These are phyloP conservation scores for Drosophila bipectinata DNA, from an alignment of 1,140 invertebrate species.

Conservation along the genomic window DNA sequence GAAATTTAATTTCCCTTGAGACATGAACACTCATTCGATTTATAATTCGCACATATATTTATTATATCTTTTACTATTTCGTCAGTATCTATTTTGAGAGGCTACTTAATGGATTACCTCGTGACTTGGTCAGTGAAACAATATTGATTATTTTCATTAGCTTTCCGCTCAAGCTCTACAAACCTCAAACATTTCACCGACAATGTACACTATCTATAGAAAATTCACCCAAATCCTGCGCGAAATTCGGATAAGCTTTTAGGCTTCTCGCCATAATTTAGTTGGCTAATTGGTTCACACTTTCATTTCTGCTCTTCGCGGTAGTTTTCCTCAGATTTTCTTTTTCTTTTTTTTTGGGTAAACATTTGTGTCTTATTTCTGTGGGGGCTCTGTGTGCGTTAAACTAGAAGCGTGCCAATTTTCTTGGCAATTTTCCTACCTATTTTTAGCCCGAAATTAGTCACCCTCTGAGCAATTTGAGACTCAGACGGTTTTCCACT, in stretches of 20 bases:
- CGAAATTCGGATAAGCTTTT: conserved; percentile 47
- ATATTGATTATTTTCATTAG: conserved; percentile 17
- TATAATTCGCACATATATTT: conserved; percentile 3
- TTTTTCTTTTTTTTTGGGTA: conserved; percentile 17
- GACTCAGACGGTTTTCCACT: conserved; percentile 42
- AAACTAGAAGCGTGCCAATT: conserved; percentile 78
- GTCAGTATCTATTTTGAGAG: conserved; percentile 59
- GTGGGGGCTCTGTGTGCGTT: conserved; percentile 9
- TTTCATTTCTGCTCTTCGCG: conserved; percentile 29
- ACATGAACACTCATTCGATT: neutral
- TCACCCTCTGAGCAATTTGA: conserved; percentile 47
- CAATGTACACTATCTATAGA: conserved; percentile 8
- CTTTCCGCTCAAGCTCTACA: conserved; percentile 19
- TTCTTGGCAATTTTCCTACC: conserved; percentile 64
- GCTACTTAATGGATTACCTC: conserved; percentile 15
- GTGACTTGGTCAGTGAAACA: conserved; percentile 9
- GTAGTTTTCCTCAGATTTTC: conserved; percentile 27
- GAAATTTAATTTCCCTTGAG: conserved; percentile 1
- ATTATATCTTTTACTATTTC: conserved; percentile 29
- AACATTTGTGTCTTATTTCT: conserved; percentile 14
- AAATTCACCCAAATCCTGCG: neutral
- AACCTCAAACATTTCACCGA: conserved; percentile 30
- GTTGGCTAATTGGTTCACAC: conserved; percentile 74
- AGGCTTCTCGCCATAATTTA: conserved; percentile 64
- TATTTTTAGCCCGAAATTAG: conserved; percentile 75